These are phyloP conservation scores for Hypena proboscidalis DNA, from an alignment of 2,888 invertebrate genomes.

Conservation along the genomic window DNA sequence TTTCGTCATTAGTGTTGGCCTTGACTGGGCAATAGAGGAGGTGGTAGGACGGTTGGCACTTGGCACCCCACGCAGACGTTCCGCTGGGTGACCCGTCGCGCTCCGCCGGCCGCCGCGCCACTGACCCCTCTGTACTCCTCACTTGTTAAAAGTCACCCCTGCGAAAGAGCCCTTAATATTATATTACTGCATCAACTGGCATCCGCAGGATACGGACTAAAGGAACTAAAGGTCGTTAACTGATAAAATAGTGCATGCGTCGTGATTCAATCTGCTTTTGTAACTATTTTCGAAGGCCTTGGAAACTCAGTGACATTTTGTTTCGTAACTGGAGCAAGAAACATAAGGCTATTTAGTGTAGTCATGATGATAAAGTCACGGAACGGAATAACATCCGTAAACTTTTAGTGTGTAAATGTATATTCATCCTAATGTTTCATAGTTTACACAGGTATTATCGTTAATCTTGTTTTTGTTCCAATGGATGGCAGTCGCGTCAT, in stretches of 20 bases:
- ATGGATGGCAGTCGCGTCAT: too few species aligned
- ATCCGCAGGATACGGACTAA: slow-evolving; percentile 36
- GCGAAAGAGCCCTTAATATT: slow-evolving; percentile 30
- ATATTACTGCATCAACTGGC: slow-evolving; percentile 13
- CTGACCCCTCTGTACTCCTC: slow-evolving; percentile 50
- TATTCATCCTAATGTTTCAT: too few species aligned
- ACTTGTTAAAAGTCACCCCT: slow-evolving; percentile 28
- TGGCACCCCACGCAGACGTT: slow-evolving; percentile 64
- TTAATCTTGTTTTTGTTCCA: too few species aligned
- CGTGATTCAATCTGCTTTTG: not conserved
- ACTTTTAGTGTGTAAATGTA: too few species aligned
- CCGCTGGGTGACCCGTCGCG: slow-evolving; percentile 61
- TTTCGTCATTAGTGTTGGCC: slow-evolving; percentile 37
- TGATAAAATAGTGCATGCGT: slow-evolving; percentile 14
- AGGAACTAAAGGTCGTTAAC: slow-evolving; percentile 54
- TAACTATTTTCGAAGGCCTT: too few species aligned
- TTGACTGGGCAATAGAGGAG: slow-evolving; percentile 38
- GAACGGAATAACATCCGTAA: too few species aligned
- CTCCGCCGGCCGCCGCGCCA: slow-evolving; percentile 58
- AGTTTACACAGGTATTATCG: too few species aligned
- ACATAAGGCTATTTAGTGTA: too few species aligned
- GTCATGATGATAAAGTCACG: too few species aligned
- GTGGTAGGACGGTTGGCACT: slow-evolving; percentile 51
- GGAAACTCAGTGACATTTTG: too few species aligned
- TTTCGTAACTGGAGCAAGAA: too few species aligned